Evolutionary conservation across 2,113 vertebrate species (phyloP).

Genomic region (Ceyx cyanopectus): DNA sequence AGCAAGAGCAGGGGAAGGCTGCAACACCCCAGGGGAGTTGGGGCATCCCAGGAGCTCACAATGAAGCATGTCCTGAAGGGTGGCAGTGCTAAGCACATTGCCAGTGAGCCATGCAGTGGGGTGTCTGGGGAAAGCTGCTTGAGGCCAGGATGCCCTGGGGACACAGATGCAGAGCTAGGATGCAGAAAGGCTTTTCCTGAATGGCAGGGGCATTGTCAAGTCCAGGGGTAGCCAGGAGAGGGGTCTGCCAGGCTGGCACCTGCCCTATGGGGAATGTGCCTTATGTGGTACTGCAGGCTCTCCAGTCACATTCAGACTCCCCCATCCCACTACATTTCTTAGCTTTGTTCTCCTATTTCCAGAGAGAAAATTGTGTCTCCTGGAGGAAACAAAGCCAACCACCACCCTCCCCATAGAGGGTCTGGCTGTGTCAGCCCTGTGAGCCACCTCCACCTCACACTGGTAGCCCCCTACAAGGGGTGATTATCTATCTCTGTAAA

Average conservation of each 20-base stretch:
- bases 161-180: neutral
- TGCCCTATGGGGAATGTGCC: neutral
- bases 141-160: neutral
- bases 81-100: rapidly evolving
- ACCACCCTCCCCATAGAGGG: rapidly evolving
- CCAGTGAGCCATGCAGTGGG: neutral
- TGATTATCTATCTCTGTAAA: neutral
- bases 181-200: neutral
- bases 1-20: neutral
- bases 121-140: neutral
- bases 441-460: neutral
- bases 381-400: rapidly evolving
- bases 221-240: neutral
- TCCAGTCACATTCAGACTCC: neutral
- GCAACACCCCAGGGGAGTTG: neutral
- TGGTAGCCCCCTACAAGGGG: neutral
- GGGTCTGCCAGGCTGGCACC: neutral
- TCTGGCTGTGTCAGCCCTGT: neutral
- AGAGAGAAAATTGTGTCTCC: neutral
- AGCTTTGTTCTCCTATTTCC: neutral
- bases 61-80: neutral
- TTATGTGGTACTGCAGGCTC: neutral
- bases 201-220: neutral
- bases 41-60: rapidly evolving
- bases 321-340: neutral